A percentile compares a stretch with the other conserved stretches of the same genome.
Evolutionary conservation across 2,113 vertebrate genomes (phyloP).

Genomic region (Coptodon rendalli): DNA sequence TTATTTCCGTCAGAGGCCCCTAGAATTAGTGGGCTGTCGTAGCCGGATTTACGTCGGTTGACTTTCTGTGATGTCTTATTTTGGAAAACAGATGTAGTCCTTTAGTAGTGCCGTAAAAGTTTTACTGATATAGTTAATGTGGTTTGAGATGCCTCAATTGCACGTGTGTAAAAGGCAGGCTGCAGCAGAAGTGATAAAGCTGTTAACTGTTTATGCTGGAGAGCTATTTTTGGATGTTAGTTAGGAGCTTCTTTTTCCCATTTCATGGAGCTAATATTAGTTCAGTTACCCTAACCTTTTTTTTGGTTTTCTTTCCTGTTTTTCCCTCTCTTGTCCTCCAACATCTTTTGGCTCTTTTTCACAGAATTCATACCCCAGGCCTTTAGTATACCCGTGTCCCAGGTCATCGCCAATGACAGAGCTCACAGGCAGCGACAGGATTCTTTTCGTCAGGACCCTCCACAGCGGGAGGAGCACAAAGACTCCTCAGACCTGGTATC

Average conservation of each 20-base stretch:
- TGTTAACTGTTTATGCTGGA: not conserved
- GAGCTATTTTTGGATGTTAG: not conserved
- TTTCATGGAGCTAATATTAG: not conserved
- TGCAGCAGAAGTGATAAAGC: not conserved
- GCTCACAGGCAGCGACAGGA: slow-evolving; percentile 72
- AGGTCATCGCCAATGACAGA: slow-evolving; percentile 90
- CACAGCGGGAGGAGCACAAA: slow-evolving; percentile 84
- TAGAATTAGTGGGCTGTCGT: slow-evolving; percentile 16
- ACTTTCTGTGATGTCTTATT: slow-evolving; percentile 31
- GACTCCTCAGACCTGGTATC: slow-evolving; percentile 84
- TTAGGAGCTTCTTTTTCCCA: not conserved
- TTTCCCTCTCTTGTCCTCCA: not conserved
- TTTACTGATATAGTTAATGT: not conserved
- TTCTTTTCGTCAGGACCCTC: slow-evolving; percentile 67
- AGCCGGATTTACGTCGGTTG: not conserved
- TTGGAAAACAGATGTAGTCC: slow-evolving; percentile 35
- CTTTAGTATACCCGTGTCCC: slow-evolving; percentile 88
- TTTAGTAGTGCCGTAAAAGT: not conserved
- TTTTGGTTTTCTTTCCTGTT: not conserved
- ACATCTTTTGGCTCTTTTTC: not conserved
- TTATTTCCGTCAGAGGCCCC: slow-evolving; percentile 18
- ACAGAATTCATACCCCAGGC: slow-evolving; percentile 87
- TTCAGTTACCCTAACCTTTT: not conserved
- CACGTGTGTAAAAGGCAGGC: not conserved
- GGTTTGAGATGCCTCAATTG: not conserved